A percentile compares a stretch with the other conserved stretches of the same genome.
phyloP scores from a whole-genome alignment of 2,113 vertebrate species.

The Elephantulus edwardii region DNA sequence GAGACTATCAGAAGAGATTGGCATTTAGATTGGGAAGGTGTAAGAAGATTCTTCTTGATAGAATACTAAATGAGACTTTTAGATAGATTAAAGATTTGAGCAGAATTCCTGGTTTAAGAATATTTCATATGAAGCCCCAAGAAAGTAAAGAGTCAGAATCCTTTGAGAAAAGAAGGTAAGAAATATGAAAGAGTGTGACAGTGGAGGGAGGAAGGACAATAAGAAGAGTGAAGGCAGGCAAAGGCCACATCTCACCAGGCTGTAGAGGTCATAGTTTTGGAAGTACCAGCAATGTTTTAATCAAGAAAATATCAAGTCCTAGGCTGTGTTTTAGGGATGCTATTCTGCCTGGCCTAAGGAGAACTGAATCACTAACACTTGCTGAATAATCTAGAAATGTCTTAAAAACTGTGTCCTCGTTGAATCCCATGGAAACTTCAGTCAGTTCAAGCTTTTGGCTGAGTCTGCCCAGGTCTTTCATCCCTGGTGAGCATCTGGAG shows the following conservation, averaged over 20 bases:
- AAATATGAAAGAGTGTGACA: background rate
- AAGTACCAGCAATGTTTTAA: background rate
- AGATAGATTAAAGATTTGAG: background rate
- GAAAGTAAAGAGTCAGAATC: rapidly evolving
- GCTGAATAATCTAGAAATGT: conserved; percentile 51
- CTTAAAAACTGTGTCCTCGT: conserved; percentile 43
- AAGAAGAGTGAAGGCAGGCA: background rate
- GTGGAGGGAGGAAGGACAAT: rapidly evolving
- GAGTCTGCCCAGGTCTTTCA: background rate
- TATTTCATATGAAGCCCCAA: no score
- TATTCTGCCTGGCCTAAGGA: conserved; percentile 1
- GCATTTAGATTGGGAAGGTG: background rate
- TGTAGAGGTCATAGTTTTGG: background rate
- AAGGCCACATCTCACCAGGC: background rate
- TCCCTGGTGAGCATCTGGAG: background rate
- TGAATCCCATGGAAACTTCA: conserved; percentile 16
- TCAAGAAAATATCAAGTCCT: conserved; percentile 46
- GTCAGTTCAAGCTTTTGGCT: background rate
- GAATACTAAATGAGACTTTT: background rate
- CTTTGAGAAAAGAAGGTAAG: background rate
- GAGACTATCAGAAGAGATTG: background rate
- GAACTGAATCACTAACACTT: conserved; percentile 55
- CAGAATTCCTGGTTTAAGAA: background rate
- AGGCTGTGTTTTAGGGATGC: conserved; percentile 62
- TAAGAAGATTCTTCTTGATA: background rate